These are phyloP conservation scores for Tamias sibiricus DNA, from an alignment of 2,113 vertebrate genomes.

Conservation along the genomic window DNA sequence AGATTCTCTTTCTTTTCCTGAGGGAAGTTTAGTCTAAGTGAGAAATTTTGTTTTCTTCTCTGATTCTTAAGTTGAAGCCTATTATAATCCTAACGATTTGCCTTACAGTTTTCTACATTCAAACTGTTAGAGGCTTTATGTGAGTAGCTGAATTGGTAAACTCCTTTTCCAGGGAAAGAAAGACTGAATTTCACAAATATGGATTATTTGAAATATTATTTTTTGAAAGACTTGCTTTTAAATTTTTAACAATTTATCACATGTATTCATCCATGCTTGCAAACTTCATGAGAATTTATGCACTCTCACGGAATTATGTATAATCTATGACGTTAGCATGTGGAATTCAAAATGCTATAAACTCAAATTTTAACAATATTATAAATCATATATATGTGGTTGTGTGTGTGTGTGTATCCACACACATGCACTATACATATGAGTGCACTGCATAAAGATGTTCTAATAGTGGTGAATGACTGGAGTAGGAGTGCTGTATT, in stretches of 20 bases:
- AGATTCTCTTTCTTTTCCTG: slow-evolving; percentile 53
- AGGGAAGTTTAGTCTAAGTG: slow-evolving; percentile 41
- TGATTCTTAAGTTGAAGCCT: slow-evolving; percentile 4
- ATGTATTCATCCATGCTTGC: not conserved
- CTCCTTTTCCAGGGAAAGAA: slow-evolving; percentile 24
- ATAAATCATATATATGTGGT: not conserved
- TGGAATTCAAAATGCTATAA: not conserved
- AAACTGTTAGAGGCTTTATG: not conserved
- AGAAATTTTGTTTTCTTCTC: slow-evolving; percentile 17
- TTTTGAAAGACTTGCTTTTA: slow-evolving; percentile 1
- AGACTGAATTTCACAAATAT: not conserved
- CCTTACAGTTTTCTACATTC: not conserved
- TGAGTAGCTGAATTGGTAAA: not conserved
- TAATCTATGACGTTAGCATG: not conserved
- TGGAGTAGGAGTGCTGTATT: not conserved
- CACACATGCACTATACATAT: not conserved
- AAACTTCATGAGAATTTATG: not conserved
- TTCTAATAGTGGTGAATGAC: not conserved
- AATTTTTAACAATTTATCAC: slow-evolving; percentile 8
- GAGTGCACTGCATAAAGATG: not conserved
- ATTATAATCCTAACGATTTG: slow-evolving; percentile 53
- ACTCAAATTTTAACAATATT: slow-evolving; percentile 17
- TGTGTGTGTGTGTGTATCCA: too few species aligned
- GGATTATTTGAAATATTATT: slow-evolving; percentile 51
- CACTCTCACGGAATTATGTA: not conserved